These are phyloP conservation scores for Nannospalax galili DNA, from an alignment of 2,113 vertebrate genomes.

Conservation along the genomic window DNA sequence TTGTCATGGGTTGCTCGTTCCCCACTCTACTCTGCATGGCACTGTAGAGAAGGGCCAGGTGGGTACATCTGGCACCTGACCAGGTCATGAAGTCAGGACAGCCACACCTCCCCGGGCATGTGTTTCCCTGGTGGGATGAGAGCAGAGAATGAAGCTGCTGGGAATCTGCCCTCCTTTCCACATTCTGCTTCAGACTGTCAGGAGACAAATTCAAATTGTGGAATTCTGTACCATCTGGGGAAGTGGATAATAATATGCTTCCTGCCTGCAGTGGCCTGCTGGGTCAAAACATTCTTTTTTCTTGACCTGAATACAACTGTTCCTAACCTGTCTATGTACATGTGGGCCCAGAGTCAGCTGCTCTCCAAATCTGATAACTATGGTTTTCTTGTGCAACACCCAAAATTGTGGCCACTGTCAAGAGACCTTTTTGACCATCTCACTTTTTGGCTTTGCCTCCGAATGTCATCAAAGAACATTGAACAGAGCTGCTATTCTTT, in stretches of 20 bases:
- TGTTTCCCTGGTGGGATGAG: not conserved
- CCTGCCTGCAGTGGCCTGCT: not conserved
- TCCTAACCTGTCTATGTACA: not conserved
- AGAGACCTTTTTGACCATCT: not conserved
- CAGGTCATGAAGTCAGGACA: not conserved
- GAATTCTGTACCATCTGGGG: not conserved
- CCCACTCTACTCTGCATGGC: not conserved
- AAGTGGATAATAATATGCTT: not conserved
- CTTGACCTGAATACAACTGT: not conserved
- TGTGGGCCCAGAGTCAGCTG: not conserved
- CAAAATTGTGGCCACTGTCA: not conserved
- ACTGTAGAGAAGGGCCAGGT: not conserved
- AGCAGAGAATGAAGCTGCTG: not conserved
- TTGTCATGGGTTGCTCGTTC: not conserved
- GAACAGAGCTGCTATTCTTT: not conserved
- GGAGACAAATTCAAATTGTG: not conserved
- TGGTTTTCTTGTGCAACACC: not conserved
- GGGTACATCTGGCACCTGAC: not conserved
- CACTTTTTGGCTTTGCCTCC: not conserved
- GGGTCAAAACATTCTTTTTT: not conserved
- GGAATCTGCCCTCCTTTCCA: not conserved
- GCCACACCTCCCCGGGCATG: not conserved
- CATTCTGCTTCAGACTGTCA: not conserved
- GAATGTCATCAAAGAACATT: not conserved
- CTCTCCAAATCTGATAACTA: not conserved